Base-by-base conservation (phyloP, 2,888 invertebrate species). In the Limnephilus lunatus region DNA sequence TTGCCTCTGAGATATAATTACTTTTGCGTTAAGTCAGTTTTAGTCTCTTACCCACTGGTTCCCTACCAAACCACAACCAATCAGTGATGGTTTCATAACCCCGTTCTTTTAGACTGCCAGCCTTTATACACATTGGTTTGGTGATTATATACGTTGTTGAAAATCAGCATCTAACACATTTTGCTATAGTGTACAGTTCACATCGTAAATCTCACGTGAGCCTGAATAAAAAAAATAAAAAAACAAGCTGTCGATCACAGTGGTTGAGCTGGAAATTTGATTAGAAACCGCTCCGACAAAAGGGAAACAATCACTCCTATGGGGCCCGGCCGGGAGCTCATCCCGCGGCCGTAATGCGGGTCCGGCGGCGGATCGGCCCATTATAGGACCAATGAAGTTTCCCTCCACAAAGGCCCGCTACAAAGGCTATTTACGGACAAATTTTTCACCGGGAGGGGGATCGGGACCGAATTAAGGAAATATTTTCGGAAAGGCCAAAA, bases 341-440 rank as follows among this genome's bases (percentile, higher is more conserved):
- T 68, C 88, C 88, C 88, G 68, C 53, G 88, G 32, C 31, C 88
- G 32, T 86, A 86, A 88, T 68, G 88, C 89, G 85, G 35, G 82
- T 53, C 39, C 83, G 53, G 68, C 89, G n/a, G 81, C 83, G 83
- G 83, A 90, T 83, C 83, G 90, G 25, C 81, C 53, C 90, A 53
- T 88, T 88, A 88, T 30, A 48, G 91, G 86, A 48, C 31, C 91
- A 91, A 93, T 93, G 92, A 91, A 93, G 93, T 93, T 92, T 92
- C 48, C 85, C 81, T 83, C 91, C 91, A 92, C 91, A 91, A 92
- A 91, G 89, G 93, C 81, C 85, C 90, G 48, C 85, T 81, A 81
- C 44, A 92, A 91, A 90, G 91, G 88, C 88, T 90, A 93, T 92
- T 93, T 91, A 93, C 92, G 90, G 91, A 93, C 93, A 91, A 92